Conservation (phyloP, 2,888 invertebrate genomes). For the Agrochola circellaris region DNA sequence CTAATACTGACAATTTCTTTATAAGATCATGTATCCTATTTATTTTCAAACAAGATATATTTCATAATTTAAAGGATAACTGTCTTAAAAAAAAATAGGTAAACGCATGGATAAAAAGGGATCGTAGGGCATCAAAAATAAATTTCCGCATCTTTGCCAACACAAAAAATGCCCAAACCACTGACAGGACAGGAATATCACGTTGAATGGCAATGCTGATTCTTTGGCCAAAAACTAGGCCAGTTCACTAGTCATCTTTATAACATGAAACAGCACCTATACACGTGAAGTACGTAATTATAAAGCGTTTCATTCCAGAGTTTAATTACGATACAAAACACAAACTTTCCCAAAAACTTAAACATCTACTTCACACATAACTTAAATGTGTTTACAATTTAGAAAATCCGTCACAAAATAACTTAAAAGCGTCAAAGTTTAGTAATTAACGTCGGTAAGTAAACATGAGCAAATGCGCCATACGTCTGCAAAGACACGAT, state of each 20-base stretch:
- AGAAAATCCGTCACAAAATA: slow-evolving; percentile 57
- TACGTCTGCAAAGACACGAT: slow-evolving; percentile 82
- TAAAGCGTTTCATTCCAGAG: neutral
- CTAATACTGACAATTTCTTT: neutral
- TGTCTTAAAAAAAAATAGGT: neutral
- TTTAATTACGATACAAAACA: slow-evolving; percentile 21
- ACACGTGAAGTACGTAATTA: neutral
- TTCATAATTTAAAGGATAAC: neutral
- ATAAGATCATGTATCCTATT: no score
- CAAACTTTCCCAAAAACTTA: slow-evolving; percentile 24
- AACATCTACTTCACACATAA: slow-evolving; percentile 9
- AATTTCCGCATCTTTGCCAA: neutral
- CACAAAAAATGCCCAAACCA: neutral
- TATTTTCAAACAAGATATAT: neutral
- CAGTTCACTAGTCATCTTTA: neutral
- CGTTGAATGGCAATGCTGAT: no score
- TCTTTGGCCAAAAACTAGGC: neutral
- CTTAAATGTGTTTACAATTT: slow-evolving; percentile 44
- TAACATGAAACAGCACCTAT: neutral
- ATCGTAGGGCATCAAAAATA: neutral
- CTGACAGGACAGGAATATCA: neutral
- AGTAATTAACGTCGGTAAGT: slow-evolving; percentile 74
- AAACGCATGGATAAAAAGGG: neutral
- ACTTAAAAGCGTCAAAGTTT: slow-evolving; percentile 69
- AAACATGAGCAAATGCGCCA: slow-evolving; percentile 78